Evolutionary conservation across 2,113 vertebrate species (phyloP), one percentile per base, ranked within the genome.

Genomic region (Formicarius rufipectus): DNA sequence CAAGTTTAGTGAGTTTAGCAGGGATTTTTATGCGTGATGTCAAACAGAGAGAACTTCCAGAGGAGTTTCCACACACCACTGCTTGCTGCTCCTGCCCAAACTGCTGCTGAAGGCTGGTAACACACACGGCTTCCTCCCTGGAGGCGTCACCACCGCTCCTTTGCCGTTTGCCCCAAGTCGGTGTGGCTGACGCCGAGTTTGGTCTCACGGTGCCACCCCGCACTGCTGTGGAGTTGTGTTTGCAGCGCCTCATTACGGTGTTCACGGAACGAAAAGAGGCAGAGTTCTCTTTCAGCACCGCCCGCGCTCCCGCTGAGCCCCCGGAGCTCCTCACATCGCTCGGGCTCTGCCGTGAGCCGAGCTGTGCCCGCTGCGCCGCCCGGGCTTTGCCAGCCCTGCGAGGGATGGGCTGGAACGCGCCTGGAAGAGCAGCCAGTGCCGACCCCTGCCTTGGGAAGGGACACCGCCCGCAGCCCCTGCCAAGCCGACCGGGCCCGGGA

Each of bases 341-440:
- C 2, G 0, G 23, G 3, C 12, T 1, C 39, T 12, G 27, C 52
- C 0, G 1, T 3, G 62, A n/a, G 1, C 3, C 0, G 14, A 7
- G n/a, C n/a, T n/a, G n/a, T n/a, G n/a, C n/a, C n/a, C n/a, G n/a
- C n/a, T n/a, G n/a, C n/a, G n/a, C n/a, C n/a, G n/a, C n/a, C n/a
- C n/a, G n/a, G n/a, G n/a, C n/a, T n/a, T n/a, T n/a, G n/a, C n/a
- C n/a, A n/a, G n/a, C n/a, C n/a, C n/a, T n/a, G n/a, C n/a, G n/a
- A n/a, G n/a, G n/a, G n/a, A n/a, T 42, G 40, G 40, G 0, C 0
- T 28, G 50, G 50, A 2, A 23, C 1, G 24, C 2, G 33, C 31
- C 49, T 11, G 4, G 5, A 19, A 47, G 45, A 21, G 45, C 19
- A 47, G n/a, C n/a, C n/a, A n/a, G n/a, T n/a, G n/a, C n/a, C n/a